Conservation (phyloP, 2,113 vertebrate genomes). For the Chlamydotis undulata region DNA sequence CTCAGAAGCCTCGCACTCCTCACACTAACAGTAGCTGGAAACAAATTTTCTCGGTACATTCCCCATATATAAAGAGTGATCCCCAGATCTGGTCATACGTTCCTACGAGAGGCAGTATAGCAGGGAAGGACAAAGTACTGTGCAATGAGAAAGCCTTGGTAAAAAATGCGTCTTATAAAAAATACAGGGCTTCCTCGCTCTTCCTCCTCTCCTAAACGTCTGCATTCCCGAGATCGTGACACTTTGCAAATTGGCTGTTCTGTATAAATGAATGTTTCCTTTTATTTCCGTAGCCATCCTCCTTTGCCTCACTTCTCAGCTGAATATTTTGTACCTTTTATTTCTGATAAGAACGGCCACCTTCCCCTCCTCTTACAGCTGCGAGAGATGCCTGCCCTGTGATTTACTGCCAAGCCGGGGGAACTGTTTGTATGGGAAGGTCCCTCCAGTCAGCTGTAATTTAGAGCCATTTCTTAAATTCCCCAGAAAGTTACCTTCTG, state of each 20-base stretch:
- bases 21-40: neutral
- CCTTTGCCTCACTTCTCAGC: neutral
- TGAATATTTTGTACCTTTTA: neutral
- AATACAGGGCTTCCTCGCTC: neutral
- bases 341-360: neutral
- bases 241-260: neutral
- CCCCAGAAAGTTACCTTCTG: constrained; percentile 35
- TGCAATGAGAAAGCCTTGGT: neutral
- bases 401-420: constrained; percentile 64
- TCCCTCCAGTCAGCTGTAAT: constrained; percentile 59
- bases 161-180: neutral
- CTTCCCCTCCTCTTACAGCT: neutral
- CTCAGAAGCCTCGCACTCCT: neutral
- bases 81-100: neutral
- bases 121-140: neutral
- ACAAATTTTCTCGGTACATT: neutral
- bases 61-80: neutral
- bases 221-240: neutral
- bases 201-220: neutral
- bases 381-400: neutral
- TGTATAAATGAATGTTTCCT: neutral
- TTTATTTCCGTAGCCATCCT: neutral
- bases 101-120: neutral
- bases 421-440: constrained; percentile 14
- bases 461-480: constrained; percentile 73